A percentile compares a stretch with the other conserved stretches of the same genome.
Conservation (phyloP, 2,888 invertebrate genomes). For the Parascotia fuliginaria region DNA sequence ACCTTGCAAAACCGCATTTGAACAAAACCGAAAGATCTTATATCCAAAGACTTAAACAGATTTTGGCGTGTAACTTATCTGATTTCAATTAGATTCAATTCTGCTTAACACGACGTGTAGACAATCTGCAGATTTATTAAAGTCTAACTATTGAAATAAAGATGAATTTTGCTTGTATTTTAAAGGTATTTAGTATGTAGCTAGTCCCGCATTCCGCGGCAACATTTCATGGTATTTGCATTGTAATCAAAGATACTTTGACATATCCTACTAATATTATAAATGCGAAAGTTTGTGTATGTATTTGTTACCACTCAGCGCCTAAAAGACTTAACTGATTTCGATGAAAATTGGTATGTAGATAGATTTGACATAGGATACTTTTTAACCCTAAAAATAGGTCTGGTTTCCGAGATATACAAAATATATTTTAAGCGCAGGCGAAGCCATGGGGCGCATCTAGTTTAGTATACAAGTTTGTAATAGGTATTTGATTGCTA, state of each 20-base stretch:
- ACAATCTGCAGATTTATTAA: background rate
- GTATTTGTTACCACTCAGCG: too few relatives aligned
- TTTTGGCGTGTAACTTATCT: background rate
- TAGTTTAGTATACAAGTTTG: constrained; percentile 15
- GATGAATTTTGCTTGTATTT: constrained; percentile 2
- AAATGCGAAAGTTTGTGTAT: too few relatives aligned
- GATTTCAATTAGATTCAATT: background rate
- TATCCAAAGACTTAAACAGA: background rate
- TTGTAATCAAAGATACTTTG: too few relatives aligned
- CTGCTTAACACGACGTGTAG: background rate
- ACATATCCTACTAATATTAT: too few relatives aligned
- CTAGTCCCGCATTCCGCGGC: constrained; percentile 32
- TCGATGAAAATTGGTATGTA: too few relatives aligned
- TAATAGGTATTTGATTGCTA: background rate
- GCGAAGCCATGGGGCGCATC: too few relatives aligned
- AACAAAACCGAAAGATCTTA: too few relatives aligned
- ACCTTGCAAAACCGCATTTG: background rate
- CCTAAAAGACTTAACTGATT: too few relatives aligned
- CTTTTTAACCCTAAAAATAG: too few relatives aligned
- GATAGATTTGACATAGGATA: too few relatives aligned
- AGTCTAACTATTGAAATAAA: background rate
- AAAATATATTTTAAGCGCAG: too few relatives aligned
- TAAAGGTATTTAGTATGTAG: constrained; percentile 32
- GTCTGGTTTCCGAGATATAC: too few relatives aligned
- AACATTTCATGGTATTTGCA: constrained; percentile 30